A percentile compares a stretch with the other conserved stretches of the same genome.
Conservation (phyloP, 2,797 vertebrate genomes). For the Trachops cirrhosus region DNA sequence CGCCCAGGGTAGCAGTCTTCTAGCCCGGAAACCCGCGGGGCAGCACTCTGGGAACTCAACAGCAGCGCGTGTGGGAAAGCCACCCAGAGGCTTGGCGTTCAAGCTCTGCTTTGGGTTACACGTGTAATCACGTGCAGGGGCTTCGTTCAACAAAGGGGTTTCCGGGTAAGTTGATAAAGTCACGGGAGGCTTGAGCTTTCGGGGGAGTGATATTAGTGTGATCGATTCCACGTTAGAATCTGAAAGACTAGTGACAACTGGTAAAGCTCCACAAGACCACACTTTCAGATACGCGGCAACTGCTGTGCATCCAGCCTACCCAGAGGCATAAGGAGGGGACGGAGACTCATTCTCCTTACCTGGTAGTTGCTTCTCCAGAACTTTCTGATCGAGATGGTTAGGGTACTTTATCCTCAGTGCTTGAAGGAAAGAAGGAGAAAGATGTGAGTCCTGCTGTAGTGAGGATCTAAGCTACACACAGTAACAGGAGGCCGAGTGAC, state of each 20-base stretch:
- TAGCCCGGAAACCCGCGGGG: not conserved
- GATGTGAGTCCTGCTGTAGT: not conserved
- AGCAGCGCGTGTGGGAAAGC: not conserved
- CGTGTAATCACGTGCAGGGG: fast-evolving
- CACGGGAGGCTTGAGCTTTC: fast-evolving
- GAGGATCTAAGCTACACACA: not conserved
- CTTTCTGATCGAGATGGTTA: conserved; percentile 83
- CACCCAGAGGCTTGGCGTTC: too few relatives aligned
- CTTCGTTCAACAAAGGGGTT: not conserved
- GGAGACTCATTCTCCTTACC: conserved; percentile 82
- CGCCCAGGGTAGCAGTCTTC: not conserved
- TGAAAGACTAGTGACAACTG: not conserved
- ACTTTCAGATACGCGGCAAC: not conserved
- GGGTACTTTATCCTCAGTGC: conserved; percentile 92
- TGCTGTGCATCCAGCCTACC: not conserved
- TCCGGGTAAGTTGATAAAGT: not conserved
- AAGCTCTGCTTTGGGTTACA: not conserved
- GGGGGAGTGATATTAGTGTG: fast-evolving
- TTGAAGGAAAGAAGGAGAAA: conserved; percentile 72
- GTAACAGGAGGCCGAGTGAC: not conserved
- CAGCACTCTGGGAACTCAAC: not conserved
- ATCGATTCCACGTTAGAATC: not conserved
- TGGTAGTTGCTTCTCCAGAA: conserved; percentile 91
- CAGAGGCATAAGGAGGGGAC: fast-evolving
- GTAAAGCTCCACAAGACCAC: not conserved